phyloP scores from a whole-genome alignment of 2,797 vertebrate genomes.

The Typhlichthys eigenmanni region DNA sequence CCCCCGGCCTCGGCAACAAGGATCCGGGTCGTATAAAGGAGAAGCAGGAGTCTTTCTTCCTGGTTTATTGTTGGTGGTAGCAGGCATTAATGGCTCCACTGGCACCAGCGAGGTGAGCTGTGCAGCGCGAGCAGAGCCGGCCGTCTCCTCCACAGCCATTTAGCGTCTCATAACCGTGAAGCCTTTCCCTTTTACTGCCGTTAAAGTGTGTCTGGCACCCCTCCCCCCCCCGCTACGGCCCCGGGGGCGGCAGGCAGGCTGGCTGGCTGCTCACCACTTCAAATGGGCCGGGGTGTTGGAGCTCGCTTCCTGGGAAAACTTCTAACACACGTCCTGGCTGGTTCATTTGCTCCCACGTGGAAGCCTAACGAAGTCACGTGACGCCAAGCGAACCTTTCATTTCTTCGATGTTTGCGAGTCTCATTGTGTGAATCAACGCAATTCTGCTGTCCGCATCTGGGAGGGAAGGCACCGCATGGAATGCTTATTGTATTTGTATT shows the following conservation, averaged over 20 bases:
- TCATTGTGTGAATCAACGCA: too few relatives aligned
- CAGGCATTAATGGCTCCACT: constrained; percentile 73
- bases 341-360: constrained; percentile 41
- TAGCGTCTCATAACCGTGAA: constrained; percentile 70
- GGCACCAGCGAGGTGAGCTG: constrained; percentile 75
- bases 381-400: not conserved
- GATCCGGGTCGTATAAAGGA: constrained; percentile 69
- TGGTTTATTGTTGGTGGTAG: constrained; percentile 76
- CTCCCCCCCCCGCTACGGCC: constrained; percentile 29
- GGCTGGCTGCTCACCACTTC: constrained; percentile 66
- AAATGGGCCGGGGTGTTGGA: constrained; percentile 66
- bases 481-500: too few relatives aligned
- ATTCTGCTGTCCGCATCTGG: too few relatives aligned
- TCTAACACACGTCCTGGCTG: constrained; percentile 56
- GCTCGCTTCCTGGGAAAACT: constrained; percentile 32
- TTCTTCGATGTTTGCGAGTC: too few relatives aligned
- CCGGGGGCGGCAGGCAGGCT: constrained; percentile 67
- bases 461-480: too few relatives aligned
- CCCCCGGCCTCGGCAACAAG: constrained; percentile 51
- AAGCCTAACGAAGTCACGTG: constrained; percentile 24
- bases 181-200: constrained; percentile 70
- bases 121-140: constrained; percentile 53
- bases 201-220: constrained; percentile 71
- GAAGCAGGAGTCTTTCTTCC: constrained; percentile 73
- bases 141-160: constrained; percentile 68